Evolutionary conservation across 2,113 vertebrate genomes (phyloP).

Genomic region (Apistogramma diplotaenia): DNA sequence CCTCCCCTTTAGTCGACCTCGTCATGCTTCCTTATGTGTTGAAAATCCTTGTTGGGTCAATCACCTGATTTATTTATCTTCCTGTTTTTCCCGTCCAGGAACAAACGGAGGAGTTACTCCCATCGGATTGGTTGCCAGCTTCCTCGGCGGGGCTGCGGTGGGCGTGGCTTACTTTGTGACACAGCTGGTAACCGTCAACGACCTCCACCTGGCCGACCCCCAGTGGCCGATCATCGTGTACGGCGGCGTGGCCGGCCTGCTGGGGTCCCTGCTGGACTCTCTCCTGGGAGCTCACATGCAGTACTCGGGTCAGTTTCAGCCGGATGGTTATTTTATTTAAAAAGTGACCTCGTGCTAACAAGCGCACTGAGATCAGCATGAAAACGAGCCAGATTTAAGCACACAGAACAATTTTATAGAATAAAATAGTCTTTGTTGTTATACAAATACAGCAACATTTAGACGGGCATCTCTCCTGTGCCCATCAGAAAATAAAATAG

Average conservation of each 20-base stretch:
- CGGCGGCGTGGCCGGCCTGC: constrained; percentile 84
- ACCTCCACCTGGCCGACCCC: constrained; percentile 85
- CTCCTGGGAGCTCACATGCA: constrained; percentile 94
- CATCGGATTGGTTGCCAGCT: constrained; percentile 85
- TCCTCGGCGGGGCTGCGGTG: constrained; percentile 86
- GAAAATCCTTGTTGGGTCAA: not conserved
- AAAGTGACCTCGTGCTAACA: too few relatives aligned
- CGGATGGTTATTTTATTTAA: too few relatives aligned
- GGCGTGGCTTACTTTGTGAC: constrained; percentile 85
- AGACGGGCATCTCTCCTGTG: too few relatives aligned
- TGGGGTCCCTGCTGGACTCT: constrained; percentile 94
- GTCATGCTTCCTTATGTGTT: not conserved
- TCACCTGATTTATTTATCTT: not conserved
- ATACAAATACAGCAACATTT: too few relatives aligned
- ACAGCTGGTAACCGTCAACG: constrained; percentile 82
- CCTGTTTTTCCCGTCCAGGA: constrained; percentile 68
- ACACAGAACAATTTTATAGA: too few relatives aligned
- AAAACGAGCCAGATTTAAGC: not conserved
- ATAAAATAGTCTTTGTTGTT: too few relatives aligned
- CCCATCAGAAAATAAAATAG: too few relatives aligned
- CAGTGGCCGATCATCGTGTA: constrained; percentile 94
- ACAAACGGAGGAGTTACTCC: constrained; percentile 91
- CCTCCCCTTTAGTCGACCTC: not conserved
- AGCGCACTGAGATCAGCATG: too few relatives aligned
- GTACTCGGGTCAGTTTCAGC: constrained; percentile 82